A percentile compares a stretch with the other conserved stretches of the same genome.
These are phyloP conservation scores for Meda fulgida DNA, from an alignment of 2,797 vertebrate genomes.

Conservation along the genomic window DNA sequence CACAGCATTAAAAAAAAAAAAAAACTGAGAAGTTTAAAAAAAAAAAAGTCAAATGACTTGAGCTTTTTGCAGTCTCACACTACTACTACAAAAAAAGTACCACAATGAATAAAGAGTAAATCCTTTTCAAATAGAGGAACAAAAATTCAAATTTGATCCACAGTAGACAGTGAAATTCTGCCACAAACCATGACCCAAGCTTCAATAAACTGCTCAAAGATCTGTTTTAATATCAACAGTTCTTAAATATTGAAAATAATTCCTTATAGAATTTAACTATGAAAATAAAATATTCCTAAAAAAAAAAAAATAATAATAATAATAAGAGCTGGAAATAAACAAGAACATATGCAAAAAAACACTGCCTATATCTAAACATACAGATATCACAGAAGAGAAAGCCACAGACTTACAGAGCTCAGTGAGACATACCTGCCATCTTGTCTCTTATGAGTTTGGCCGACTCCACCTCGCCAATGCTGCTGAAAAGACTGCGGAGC, in stretches of 20 bases:
- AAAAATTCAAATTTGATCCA: background rate
- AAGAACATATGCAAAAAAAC: background rate
- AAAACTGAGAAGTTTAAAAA: background rate
- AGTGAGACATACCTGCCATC: conserved; percentile 87
- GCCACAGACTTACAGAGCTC: background rate
- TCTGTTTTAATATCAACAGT: background rate
- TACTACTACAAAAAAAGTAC: no score
- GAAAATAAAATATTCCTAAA: background rate
- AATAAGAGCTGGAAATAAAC: background rate
- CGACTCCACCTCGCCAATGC: conserved; percentile 93
- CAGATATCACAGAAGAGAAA: background rate
- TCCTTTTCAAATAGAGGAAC: background rate
- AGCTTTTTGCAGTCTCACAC: background rate
- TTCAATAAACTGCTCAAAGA: conserved; percentile 15
- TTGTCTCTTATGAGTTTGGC: conserved; percentile 98
- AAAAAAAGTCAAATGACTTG: background rate
- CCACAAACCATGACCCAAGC: conserved; percentile 12
- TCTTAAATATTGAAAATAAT: background rate
- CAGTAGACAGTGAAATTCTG: conserved; percentile 24
- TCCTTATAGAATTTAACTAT: background rate
- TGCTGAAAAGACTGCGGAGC: conserved; percentile 93
- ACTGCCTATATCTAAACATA: no score
- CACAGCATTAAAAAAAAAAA: background rate
- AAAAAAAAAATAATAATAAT: background rate
- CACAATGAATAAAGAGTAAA: background rate